Evolutionary conservation across 2,113 vertebrate species (phyloP), one percentile per base, ranked within the genome.

Genomic region (Sebastes fasciatus): DNA sequence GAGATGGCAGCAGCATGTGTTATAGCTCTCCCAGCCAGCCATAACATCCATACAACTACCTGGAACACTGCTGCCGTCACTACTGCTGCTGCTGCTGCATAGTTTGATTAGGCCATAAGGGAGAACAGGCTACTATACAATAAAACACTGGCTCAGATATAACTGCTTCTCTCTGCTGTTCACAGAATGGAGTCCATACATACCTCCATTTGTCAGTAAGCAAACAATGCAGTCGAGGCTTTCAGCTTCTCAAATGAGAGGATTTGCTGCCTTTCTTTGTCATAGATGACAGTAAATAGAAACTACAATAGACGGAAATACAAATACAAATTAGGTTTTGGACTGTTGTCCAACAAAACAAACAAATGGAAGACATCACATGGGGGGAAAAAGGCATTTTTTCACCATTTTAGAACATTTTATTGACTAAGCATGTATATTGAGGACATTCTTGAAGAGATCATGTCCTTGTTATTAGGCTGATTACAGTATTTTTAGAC

Each of bases 91-190:
- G 61, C 80, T 67, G 71, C 75, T 77, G 77, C 74, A 77, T 26
- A 64, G 58, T 90, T 87, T 89, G 90, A 92, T 88, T 77, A 84
- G 86, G 79, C 85, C 89, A 82, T 89, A 66, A 87, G 90, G 89
- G 84, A 91, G 60, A 65, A 79, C 76, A 83, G 55, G 79, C 73
- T 67, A 16, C 34, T 12, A 12, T 49, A 74, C 63, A 76, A 87
- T 78, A 86, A 81, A 88, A 65, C 48, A 61, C 55, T 5, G n/a
- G 26, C 48, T 60, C 0, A 6, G 42, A 49, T 23, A 65, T 52
- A 80, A 43, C 12, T 13, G 48, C 49, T 23, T 64, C 55, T 65
- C 16, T 61, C 49, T 60, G 76, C 49, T 49, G 34, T 48, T 74
- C 45, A 34, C 62, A 61, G 13, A 52, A 48, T 55, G 8, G 67